Evolutionary conservation across 2,797 vertebrate genomes (phyloP).

Genomic region (Rhincodon typus): DNA sequence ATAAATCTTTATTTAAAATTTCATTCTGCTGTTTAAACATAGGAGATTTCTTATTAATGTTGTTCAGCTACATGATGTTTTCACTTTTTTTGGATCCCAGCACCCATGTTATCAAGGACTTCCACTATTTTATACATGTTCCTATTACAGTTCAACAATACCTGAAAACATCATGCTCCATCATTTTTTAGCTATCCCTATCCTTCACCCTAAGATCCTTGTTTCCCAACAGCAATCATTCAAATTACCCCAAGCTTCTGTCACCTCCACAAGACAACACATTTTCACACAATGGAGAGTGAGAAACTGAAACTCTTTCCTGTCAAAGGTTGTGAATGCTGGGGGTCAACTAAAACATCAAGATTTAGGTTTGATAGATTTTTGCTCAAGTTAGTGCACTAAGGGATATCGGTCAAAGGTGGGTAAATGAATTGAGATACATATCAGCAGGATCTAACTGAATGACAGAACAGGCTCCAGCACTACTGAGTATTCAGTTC

Average conservation of each 20-base stretch:
- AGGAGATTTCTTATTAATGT: no score
- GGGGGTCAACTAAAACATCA: background rate
- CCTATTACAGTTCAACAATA: background rate
- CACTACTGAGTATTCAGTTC: background rate
- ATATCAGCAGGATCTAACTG: background rate
- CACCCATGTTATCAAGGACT: no score
- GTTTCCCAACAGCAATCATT: background rate
- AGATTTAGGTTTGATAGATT: background rate
- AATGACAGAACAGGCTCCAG: background rate
- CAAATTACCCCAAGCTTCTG: background rate
- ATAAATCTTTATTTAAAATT: no score
- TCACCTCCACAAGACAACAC: background rate
- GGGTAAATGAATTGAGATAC: background rate
- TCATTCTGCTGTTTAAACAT: no score
- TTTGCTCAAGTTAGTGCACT: no score
- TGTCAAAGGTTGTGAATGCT: background rate
- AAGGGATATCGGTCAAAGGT: background rate
- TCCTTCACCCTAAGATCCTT: background rate
- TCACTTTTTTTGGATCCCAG: no score
- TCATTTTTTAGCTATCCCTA: background rate
- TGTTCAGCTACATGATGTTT: no score
- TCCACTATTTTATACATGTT: background rate
- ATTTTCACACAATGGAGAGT: background rate
- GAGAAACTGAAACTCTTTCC: background rate
- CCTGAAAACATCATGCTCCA: background rate